Evolutionary conservation across 2,797 vertebrate species (phyloP).

Genomic region (Atherinosoma microstoma): DNA sequence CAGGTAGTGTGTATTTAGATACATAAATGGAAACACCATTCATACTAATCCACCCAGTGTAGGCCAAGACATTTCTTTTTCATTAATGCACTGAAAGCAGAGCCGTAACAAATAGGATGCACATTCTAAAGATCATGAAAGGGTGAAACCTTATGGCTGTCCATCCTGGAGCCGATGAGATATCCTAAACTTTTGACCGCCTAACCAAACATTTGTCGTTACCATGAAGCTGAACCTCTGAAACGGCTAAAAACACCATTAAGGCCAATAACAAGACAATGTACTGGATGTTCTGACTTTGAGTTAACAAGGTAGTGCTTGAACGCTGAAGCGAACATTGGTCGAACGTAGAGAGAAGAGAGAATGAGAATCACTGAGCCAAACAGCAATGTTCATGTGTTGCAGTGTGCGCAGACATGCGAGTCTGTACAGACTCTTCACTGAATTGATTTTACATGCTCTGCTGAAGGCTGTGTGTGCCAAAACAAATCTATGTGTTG

Average conservation of each 20-base stretch:
- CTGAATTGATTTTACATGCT: slow-evolving; percentile 77
- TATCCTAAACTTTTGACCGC: not conserved
- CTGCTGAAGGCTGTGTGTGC: slow-evolving; percentile 74
- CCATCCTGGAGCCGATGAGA: not conserved
- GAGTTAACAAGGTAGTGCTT: slow-evolving; percentile 55
- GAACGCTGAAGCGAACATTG: slow-evolving; percentile 43
- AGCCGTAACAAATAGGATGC: not conserved
- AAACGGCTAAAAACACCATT: not conserved
- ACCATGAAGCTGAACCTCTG: not conserved
- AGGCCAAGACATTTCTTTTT: not conserved
- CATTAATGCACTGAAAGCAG: not conserved
- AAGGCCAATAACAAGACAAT: slow-evolving; percentile 31
- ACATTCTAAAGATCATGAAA: not conserved
- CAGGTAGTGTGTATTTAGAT: not conserved
- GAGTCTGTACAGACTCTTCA: slow-evolving; percentile 63
- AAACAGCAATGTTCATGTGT: slow-evolving; percentile 68
- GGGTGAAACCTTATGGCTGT: not conserved
- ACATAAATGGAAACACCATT: not conserved
- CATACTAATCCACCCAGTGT: not conserved
- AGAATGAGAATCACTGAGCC: slow-evolving; percentile 58
- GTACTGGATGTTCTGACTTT: slow-evolving; percentile 53
- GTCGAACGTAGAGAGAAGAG: slow-evolving; percentile 44
- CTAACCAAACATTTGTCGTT: not conserved
- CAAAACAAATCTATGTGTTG: slow-evolving; percentile 73
- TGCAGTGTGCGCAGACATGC: slow-evolving; percentile 54